Evolutionary conservation across 2,888 invertebrate species (phyloP).

Genomic region (Autographa gamma): DNA sequence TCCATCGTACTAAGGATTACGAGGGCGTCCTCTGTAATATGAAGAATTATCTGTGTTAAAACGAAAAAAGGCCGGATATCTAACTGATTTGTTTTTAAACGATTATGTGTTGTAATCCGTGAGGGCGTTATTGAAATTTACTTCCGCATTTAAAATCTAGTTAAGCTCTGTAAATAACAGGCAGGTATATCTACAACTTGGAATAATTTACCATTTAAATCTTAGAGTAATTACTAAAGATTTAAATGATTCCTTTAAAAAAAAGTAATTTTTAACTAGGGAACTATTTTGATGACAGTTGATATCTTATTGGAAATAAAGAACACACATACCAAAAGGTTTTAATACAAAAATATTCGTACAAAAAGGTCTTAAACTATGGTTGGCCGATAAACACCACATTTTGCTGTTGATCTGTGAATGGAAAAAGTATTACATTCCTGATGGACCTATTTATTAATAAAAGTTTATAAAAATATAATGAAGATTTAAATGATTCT

Average conservation of each 20-base stretch:
- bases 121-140: too few relatives aligned
- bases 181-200: too few relatives aligned
- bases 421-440: slow-evolving; percentile 22
- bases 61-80: neutral
- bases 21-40: neutral
- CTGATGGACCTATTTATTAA: neutral
- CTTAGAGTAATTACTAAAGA: too few relatives aligned
- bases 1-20: slow-evolving; percentile 15
- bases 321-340: neutral
- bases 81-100: neutral
- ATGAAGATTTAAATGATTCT: too few relatives aligned
- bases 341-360: slow-evolving; percentile 3
- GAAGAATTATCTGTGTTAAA: slow-evolving; percentile 2
- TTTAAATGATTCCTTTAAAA: too few relatives aligned
- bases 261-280: too few relatives aligned
- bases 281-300: too few relatives aligned
- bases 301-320: neutral
- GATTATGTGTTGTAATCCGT: too few relatives aligned
- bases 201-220: too few relatives aligned
- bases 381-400: slow-evolving; percentile 16
- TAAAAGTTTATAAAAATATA: too few relatives aligned
- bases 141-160: too few relatives aligned
- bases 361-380: neutral
- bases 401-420: slow-evolving; percentile 26
- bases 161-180: too few relatives aligned